A percentile compares a stretch with the other conserved stretches of the same genome.
Conservation (phyloP, 2,888 invertebrate genomes). For the Trichopoda pennipes region DNA sequence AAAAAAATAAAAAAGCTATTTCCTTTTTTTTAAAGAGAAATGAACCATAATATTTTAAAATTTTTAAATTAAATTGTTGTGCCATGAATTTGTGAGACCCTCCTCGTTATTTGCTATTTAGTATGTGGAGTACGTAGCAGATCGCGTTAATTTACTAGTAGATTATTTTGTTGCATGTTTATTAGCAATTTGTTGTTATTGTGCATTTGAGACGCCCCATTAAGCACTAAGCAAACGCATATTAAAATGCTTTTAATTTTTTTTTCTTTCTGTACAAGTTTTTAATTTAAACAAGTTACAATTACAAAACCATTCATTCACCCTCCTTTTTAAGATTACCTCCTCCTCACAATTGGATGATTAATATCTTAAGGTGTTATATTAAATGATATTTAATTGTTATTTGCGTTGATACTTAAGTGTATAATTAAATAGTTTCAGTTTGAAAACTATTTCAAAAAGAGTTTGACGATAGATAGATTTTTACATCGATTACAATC, state of each 20-base stretch:
- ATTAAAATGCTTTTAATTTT: constrained; percentile 21
- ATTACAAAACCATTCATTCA: constrained; percentile 2
- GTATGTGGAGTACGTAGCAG: neutral
- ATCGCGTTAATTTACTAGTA: constrained; percentile 53
- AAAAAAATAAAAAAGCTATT: no score
- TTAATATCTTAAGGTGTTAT: constrained; percentile 63
- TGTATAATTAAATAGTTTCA: constrained; percentile 55
- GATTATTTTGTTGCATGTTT: constrained; percentile 62
- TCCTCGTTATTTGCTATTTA: neutral
- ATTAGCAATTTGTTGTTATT: constrained; percentile 59
- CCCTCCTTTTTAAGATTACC: constrained; percentile 1
- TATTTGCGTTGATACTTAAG: constrained; percentile 52
- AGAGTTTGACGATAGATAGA: constrained; percentile 11
- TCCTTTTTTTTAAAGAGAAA: no score
- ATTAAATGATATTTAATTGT: constrained; percentile 66
- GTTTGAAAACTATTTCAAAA: constrained; percentile 30
- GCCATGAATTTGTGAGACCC: neutral
- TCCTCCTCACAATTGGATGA: constrained; percentile 27
- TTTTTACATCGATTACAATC: constrained; percentile 23
- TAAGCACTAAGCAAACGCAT: constrained; percentile 51
- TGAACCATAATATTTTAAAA: no score
- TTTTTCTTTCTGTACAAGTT: neutral
- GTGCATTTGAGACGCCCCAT: constrained; percentile 57
- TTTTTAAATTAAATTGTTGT: no score
- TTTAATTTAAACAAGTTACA: constrained; percentile 43